Percentiles rank a stretch among this genome's conserved stretches.
Conservation (phyloP, 2,888 invertebrate genomes). For the Ellobium chinense region DNA sequence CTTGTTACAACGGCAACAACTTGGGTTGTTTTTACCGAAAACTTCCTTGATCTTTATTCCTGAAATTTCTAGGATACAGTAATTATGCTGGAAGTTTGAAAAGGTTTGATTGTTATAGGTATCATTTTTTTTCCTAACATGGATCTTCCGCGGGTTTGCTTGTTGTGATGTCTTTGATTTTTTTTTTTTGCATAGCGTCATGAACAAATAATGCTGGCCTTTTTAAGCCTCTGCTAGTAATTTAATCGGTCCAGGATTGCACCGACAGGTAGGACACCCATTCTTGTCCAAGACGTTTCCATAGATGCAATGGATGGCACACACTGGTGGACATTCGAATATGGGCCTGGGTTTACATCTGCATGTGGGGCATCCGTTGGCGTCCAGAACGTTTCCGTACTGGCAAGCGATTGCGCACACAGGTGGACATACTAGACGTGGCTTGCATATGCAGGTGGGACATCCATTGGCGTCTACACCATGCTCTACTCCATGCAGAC, state of each 20-base stretch:
- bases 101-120: too few species aligned
- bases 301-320: neutral
- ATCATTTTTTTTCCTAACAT: too few species aligned
- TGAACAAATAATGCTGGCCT: too few species aligned
- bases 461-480: conserved; percentile 8
- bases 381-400: neutral
- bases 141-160: too few species aligned
- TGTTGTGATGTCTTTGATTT: too few species aligned
- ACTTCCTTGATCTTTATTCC: too few species aligned
- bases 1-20: too few species aligned
- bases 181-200: too few species aligned
- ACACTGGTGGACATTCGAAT: conserved; percentile 1
- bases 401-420: neutral
- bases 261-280: conserved; percentile 15
- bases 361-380: conserved; percentile 21
- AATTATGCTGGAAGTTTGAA: too few species aligned
- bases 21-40: too few species aligned
- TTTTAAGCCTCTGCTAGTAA: too few species aligned
- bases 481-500: conserved; percentile 4
- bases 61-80: too few species aligned
- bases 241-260: conserved; percentile 1
- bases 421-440: neutral
- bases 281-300: conserved; percentile 6
- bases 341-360: neutral
- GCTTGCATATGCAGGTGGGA: conserved; percentile 10